phyloP scores from a whole-genome alignment of 2,888 invertebrate species.

The Palloptera scutellata region DNA sequence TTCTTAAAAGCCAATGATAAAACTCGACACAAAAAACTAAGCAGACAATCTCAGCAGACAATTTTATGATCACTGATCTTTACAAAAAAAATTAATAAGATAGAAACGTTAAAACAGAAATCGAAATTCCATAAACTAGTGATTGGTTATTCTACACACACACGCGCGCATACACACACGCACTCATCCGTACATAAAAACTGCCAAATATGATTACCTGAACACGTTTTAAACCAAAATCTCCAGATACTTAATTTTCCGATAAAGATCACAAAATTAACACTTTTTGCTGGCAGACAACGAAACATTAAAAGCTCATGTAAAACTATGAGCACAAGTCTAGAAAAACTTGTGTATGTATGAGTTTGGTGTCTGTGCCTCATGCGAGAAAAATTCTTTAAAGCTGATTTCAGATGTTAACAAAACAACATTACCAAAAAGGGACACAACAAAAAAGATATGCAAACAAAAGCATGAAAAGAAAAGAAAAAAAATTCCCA shows the following conservation, averaged over 20 bases:
- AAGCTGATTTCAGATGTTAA: neutral
- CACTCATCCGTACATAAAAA: conserved; percentile 13
- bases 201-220: neutral
- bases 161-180: conserved; percentile 21
- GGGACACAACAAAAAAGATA: conserved; percentile 10
- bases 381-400: too few species aligned
- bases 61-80: conserved; percentile 34
- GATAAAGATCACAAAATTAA: conserved; percentile 45
- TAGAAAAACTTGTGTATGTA: conserved; percentile 2
- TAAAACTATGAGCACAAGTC: conserved; percentile 39
- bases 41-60: conserved; percentile 55
- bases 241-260: conserved; percentile 39
- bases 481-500: conserved; percentile 25
- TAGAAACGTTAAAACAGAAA: conserved; percentile 15
- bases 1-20: conserved; percentile 18
- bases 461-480: conserved; percentile 19
- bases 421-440: neutral
- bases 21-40: neutral
- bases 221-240: neutral
- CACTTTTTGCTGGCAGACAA: conserved; percentile 39
- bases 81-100: conserved; percentile 10
- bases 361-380: neutral
- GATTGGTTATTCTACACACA: conserved; percentile 24
- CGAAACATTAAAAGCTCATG: conserved; percentile 41
- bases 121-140: conserved; percentile 23